Evolutionary conservation across 2,888 invertebrate species (phyloP).

Genomic region (Pecten maximus): DNA sequence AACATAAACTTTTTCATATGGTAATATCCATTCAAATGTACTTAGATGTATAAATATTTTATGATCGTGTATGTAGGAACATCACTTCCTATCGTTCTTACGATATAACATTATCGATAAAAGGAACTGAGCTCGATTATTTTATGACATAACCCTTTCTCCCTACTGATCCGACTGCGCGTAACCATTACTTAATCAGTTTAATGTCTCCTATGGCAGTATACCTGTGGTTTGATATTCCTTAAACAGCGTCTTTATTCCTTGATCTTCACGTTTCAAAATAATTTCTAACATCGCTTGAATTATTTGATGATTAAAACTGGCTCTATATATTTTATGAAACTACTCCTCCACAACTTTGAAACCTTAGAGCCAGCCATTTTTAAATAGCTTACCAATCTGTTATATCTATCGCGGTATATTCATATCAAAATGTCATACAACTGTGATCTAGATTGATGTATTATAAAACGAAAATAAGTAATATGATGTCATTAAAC

Average conservation of each 20-base stretch:
- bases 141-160: neutral
- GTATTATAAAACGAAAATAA: neutral
- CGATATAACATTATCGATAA: neutral
- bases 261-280: neutral
- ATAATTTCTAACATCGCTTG: neutral
- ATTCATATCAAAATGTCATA: neutral
- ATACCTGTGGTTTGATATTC: neutral
- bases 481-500: no score
- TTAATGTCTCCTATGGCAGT: neutral
- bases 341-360: neutral
- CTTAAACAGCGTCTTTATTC: neutral
- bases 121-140: neutral
- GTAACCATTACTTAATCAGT: neutral
- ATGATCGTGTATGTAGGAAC: neutral
- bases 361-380: neutral
- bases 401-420: neutral
- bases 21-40: neutral
- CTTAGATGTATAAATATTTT: constrained; percentile 3
- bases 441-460: neutral
- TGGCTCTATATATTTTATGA: neutral
- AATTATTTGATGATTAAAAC: neutral
- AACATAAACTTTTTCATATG: neutral
- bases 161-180: neutral
- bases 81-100: neutral
- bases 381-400: neutral